Conservation (phyloP, 2,113 vertebrate species). For the Redunca redunca region DNA sequence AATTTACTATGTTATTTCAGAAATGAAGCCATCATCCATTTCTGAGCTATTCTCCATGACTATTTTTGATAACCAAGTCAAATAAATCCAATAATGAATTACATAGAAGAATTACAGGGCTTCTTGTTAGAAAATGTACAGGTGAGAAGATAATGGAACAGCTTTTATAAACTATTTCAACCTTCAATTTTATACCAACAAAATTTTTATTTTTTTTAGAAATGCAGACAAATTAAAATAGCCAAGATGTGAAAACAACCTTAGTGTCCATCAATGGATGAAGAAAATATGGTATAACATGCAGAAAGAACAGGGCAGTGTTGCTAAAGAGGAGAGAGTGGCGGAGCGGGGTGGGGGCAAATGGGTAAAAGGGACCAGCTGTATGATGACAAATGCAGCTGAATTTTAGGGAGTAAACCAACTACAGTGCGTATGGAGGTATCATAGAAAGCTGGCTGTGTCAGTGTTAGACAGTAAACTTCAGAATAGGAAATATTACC, state of each 20-base stretch:
- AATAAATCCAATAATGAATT: not conserved
- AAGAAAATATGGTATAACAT: not conserved
- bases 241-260: not conserved
- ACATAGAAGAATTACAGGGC: not conserved
- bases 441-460: not conserved
- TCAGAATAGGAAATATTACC: not conserved
- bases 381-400: not conserved
- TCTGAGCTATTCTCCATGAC: not conserved
- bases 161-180: not conserved
- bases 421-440: not conserved
- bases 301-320: not conserved
- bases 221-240: not conserved
- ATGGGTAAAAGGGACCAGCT: not conserved
- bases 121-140: not conserved
- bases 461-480: not conserved
- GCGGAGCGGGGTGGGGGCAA: fast-evolving
- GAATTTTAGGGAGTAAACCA: not conserved
- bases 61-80: not conserved
- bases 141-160: not conserved
- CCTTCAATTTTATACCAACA: not conserved
- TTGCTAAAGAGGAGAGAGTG: not conserved
- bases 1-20: not conserved
- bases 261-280: not conserved
- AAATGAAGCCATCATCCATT: not conserved
- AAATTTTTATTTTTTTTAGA: not conserved